Percentiles rank a stretch among this genome's conserved stretches.
Evolutionary conservation across 2,113 vertebrate genomes (phyloP).

Genomic region (Probosciger aterrimus): DNA sequence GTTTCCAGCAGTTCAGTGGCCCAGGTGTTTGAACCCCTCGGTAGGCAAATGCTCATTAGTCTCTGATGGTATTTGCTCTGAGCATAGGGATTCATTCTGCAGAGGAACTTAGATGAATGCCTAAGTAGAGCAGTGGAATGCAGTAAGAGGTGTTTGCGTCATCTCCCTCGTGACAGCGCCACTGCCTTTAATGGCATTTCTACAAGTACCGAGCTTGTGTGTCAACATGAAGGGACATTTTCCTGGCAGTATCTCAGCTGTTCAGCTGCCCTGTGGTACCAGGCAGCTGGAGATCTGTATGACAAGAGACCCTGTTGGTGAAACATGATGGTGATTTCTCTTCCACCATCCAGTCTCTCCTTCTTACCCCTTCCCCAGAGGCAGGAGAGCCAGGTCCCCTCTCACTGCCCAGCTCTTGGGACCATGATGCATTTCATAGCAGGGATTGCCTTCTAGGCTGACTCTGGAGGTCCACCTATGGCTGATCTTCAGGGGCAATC

Average conservation of each 20-base stretch:
- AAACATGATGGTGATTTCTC: fast-evolving
- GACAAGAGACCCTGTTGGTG: background rate
- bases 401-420: background rate
- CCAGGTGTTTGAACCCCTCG: background rate
- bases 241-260: background rate
- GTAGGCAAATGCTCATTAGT: background rate
- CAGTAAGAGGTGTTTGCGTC: background rate
- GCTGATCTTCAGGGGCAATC: background rate
- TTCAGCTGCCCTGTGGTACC: fast-evolving
- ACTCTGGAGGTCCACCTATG: background rate
- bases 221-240: fast-evolving
- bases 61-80: background rate
- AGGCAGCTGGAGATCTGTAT: background rate
- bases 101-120: background rate
- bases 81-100: background rate
- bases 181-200: background rate
- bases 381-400: background rate
- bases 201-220: background rate
- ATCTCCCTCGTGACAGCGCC: background rate
- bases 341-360: background rate
- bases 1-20: background rate
- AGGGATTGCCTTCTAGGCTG: background rate
- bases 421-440: background rate
- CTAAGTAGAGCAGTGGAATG: background rate
- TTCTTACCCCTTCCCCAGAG: background rate